Percentiles rank a stretch among this genome's conserved stretches.
These are phyloP conservation scores for Coptodon bakossiorum DNA, from an alignment of 2,113 vertebrate genomes.

Conservation along the genomic window DNA sequence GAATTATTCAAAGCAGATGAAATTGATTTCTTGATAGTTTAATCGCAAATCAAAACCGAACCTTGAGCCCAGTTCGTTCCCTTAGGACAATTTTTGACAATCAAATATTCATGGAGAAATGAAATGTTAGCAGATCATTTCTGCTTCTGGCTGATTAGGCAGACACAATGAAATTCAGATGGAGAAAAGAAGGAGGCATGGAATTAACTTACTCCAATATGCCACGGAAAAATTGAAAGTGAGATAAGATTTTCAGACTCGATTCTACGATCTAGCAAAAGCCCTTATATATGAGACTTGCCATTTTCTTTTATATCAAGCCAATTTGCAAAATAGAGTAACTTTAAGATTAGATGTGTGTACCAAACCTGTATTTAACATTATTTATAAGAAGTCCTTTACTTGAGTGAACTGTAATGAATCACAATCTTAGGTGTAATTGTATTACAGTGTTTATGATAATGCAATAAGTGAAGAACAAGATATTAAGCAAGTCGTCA, in stretches of 20 bases:
- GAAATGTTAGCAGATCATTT: constrained; percentile 71
- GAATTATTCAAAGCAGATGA: constrained; percentile 74
- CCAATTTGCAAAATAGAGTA: background rate
- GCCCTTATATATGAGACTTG: background rate
- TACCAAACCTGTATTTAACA: background rate
- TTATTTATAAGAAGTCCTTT: background rate
- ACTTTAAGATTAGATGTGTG: background rate
- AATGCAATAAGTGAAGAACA: background rate
- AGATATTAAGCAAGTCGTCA: background rate
- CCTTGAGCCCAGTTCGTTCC: constrained; percentile 56
- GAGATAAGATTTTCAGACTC: constrained; percentile 44
- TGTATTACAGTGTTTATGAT: background rate
- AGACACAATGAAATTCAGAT: constrained; percentile 60
- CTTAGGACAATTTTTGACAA: constrained; percentile 65
- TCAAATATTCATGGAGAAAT: constrained; percentile 73
- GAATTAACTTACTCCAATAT: constrained; percentile 49
- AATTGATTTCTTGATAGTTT: constrained; percentile 75
- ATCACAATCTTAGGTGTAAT: background rate
- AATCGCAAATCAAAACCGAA: constrained; percentile 71
- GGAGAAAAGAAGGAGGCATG: constrained; percentile 37
- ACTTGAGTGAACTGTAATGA: background rate
- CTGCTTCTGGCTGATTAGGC: constrained; percentile 60
- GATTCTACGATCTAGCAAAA: constrained; percentile 21
- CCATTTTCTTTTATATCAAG: background rate
- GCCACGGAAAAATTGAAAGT: constrained; percentile 39